Conservation (phyloP, 2,113 vertebrate species). For the Odontophorus gujanensis region DNA sequence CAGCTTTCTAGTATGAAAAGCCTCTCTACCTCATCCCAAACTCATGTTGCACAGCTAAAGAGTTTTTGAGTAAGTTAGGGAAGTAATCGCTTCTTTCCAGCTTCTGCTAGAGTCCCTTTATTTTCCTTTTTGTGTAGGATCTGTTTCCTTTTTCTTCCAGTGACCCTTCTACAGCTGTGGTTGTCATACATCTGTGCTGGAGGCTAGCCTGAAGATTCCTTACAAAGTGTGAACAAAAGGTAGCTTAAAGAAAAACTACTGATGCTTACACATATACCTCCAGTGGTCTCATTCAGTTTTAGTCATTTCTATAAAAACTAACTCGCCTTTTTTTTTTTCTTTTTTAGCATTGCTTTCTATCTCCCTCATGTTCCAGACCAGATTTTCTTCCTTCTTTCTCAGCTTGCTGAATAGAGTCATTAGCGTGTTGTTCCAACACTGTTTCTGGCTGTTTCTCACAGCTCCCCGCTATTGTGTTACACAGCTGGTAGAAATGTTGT, state of each 20-base stretch:
- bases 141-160: neutral
- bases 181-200: neutral
- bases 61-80: neutral
- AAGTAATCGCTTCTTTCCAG: neutral
- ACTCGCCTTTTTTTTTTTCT: neutral
- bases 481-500: slow-evolving; percentile 34
- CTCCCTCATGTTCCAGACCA: slow-evolving; percentile 19
- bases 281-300: neutral
- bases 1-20: neutral
- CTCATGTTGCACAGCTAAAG: neutral
- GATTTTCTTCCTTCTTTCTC: slow-evolving; percentile 44
- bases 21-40: neutral
- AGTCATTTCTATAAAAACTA: neutral
- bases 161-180: neutral
- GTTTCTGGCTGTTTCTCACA: slow-evolving; percentile 58
- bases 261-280: neutral
- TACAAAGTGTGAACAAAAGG: neutral
- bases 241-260: neutral
- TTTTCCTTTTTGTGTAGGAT: neutral
- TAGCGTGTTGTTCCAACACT: neutral
- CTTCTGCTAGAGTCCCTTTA: neutral
- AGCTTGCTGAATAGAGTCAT: neutral
- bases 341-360: neutral
- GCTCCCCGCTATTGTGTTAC: slow-evolving; percentile 18
- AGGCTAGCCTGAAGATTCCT: neutral